phyloP scores from a whole-genome alignment of 2,888 invertebrate genomes.

The Anagyrus pseudococci region DNA sequence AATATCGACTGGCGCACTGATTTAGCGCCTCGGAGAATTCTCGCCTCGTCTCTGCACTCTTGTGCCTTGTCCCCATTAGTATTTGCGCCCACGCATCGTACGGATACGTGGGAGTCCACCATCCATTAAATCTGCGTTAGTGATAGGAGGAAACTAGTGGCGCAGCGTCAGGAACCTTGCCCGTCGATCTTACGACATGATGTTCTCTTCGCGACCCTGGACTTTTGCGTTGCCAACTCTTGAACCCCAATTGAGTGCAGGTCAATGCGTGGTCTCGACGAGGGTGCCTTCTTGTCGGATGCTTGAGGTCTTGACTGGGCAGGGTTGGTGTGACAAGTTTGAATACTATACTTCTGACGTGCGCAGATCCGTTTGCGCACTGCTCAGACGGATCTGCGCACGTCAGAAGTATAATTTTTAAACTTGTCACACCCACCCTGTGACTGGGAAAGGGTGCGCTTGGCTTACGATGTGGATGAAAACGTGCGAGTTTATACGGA shows the following conservation, averaged over 20 bases:
- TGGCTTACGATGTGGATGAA: background rate
- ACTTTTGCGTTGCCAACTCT: background rate
- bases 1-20: no score
- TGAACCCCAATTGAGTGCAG: background rate
- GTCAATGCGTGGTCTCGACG: background rate
- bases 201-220: background rate
- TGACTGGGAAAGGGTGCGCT: background rate
- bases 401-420: no score
- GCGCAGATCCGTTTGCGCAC: no score
- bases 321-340: no score
- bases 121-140: conserved; percentile 4
- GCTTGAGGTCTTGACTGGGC: background rate
- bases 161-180: background rate
- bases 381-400: no score
- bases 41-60: no score
- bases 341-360: no score
- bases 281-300: background rate
- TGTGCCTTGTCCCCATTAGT: no score
- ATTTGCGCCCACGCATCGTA: no score
- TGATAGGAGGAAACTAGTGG: background rate
- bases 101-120: no score
- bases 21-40: no score
- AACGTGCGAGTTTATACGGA: background rate
- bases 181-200: background rate
- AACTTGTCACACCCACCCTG: no score